Conservation (phyloP, 2,797 vertebrate genomes). For the Chromis chromis region DNA sequence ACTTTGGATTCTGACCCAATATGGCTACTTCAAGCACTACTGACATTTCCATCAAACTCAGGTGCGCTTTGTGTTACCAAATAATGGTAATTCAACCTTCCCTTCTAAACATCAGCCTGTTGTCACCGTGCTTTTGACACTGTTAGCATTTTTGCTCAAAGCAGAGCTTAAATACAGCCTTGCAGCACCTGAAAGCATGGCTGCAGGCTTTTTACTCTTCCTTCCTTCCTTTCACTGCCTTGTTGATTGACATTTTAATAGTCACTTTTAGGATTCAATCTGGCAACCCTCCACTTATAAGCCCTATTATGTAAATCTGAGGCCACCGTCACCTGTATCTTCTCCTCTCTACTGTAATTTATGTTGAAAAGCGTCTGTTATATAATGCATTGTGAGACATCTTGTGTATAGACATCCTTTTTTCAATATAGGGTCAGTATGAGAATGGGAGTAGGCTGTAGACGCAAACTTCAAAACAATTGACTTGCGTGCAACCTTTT, state of each 20-base stretch:
- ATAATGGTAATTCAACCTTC: not conserved
- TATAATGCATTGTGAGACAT: not conserved
- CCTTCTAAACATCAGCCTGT: not conserved
- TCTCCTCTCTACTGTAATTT: slow-evolving; percentile 13
- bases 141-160: not conserved
- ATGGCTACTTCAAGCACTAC: not conserved
- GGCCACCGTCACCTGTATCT: not conserved
- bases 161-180: not conserved
- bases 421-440: slow-evolving; percentile 15
- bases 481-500: slow-evolving; percentile 54
- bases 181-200: not conserved
- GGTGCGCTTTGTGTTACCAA: no score
- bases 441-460: slow-evolving; percentile 8
- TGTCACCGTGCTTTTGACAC: slow-evolving; percentile 1
- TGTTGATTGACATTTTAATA: slow-evolving; percentile 18
- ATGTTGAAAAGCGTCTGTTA: slow-evolving; percentile 25
- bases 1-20: not conserved
- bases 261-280: not conserved
- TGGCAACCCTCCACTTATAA: slow-evolving; percentile 7
- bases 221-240: not conserved
- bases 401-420: not conserved
- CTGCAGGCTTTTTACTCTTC: not conserved
- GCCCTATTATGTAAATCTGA: slow-evolving; percentile 11
- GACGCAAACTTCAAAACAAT: slow-evolving; percentile 53
- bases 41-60: not conserved